Base-by-base conservation (phyloP, 2,888 invertebrate genomes). In the Rhingia rostrata region DNA sequence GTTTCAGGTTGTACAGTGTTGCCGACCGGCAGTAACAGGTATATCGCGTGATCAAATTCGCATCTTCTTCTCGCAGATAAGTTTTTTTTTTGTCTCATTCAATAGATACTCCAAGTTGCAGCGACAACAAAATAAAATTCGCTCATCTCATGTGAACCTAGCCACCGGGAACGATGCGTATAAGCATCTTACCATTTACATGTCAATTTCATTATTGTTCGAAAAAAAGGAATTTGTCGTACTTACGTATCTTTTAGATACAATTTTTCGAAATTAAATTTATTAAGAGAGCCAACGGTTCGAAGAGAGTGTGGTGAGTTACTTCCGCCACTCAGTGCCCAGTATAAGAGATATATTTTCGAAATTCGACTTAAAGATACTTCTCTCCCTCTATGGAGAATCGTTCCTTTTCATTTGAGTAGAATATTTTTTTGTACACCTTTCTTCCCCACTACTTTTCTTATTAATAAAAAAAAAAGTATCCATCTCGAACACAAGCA, bases 291-390 rank as follows among this genome's bases (percentile, higher is more conserved):
- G 12, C 9, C 6, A 4, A 7, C 4, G 7, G 4, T 4, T 12
- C 0, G 47, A 73, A 74, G 83, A 84, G 83, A 79, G 67, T 64
- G 79, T 79, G 83, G 83, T 84, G 83, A 79, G 33, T 84, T 84
- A 67, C 39, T 4, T 35, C 4, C 0, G 9, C 10, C 7, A 22
- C 22, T 2, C 22, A 22, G 22, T 22, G 22, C 0, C 2, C 14
- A 37, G 74, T 84, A 84, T 84, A 84, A 84, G 83, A 84, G 79
- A 49, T 14, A 22, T 22, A 4, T 35, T 54, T 66, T 73, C 73
- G 72, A 72, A 69, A 7, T 49, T 33, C 3, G 32, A 12, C n/a
- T 39, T 0, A 6, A 9, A 56, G 45, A 69, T 45, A 45, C 35
- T 30, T 43, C 7, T 58, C 69, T 72, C 37, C 22, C 77, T 63